A percentile compares a stretch with the other conserved stretches of the same genome.
Evolutionary conservation across 1,140 invertebrate species (phyloP).

Genomic region (Solenopsis fugax): DNA sequence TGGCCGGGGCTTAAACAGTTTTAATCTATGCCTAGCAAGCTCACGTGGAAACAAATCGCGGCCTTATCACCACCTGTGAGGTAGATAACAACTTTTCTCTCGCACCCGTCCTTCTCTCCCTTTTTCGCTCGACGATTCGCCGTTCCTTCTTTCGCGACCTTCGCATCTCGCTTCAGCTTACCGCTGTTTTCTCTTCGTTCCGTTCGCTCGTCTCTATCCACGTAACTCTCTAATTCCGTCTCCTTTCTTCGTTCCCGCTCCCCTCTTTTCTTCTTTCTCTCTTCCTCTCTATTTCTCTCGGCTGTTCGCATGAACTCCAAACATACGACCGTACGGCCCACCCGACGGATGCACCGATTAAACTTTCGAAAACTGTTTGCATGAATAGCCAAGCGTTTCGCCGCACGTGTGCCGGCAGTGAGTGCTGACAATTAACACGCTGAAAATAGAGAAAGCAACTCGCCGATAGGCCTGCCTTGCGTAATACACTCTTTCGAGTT

Average conservation of each 20-base stretch:
- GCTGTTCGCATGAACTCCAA: slow-evolving; percentile 78
- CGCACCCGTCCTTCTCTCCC: slow-evolving; percentile 54
- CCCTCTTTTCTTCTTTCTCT: slow-evolving; percentile 46
- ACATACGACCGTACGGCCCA: slow-evolving; percentile 75
- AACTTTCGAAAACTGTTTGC: slow-evolving; percentile 85
- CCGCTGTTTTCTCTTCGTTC: slow-evolving; percentile 55
- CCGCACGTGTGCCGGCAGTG: slow-evolving; percentile 76
- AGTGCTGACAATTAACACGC: slow-evolving; percentile 83
- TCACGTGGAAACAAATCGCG: slow-evolving; percentile 82
- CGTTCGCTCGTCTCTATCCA: slow-evolving; percentile 30
- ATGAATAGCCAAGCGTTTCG: slow-evolving; percentile 82
- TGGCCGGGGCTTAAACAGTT: slow-evolving; percentile 77
- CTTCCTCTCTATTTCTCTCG: slow-evolving; percentile 69
- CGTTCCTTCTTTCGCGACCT: slow-evolving; percentile 41
- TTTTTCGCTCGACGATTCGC: slow-evolving; percentile 24
- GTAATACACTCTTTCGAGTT: slow-evolving; percentile 58
- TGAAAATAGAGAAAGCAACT: slow-evolving; percentile 75
- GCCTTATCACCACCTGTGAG: slow-evolving; percentile 82
- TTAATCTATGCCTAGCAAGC: slow-evolving; percentile 79
- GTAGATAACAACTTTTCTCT: slow-evolving; percentile 83
- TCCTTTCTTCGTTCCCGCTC: slow-evolving; percentile 44
- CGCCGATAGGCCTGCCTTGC: slow-evolving; percentile 63
- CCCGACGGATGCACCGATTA: slow-evolving; percentile 82
- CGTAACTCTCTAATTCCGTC: slow-evolving; percentile 52
- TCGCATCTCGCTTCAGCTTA: slow-evolving; percentile 46